Base-by-base conservation (phyloP, 2,797 vertebrate genomes). In the Fistularia tabacaria region DNA sequence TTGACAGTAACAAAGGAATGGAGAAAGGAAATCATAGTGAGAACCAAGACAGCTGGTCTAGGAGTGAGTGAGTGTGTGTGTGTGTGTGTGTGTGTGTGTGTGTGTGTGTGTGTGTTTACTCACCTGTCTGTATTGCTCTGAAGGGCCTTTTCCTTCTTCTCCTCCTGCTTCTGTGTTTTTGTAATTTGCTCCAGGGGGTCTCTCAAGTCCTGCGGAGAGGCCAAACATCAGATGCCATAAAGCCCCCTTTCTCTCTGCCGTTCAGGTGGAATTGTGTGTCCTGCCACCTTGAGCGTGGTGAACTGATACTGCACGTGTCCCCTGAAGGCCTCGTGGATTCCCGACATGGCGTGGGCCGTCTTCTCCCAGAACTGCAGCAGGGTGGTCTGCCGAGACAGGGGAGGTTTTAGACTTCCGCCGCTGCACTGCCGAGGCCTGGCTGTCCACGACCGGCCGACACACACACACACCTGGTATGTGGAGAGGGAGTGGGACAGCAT, bases 401-500 rank as follows among this genome's bases (percentile, higher is more conserved):
- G 15, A 51, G 6, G 7, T 3, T 38, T 12, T 7, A 46, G 6
- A 47, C 36, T 36, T 12, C 14, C 10, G 1, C 1, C 7, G 12
- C 11, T 11, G 15, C 36, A 9, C 14, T 14, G 14, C 40, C 14
- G 6, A 45, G 43, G 25, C 25, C 25, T 5, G 25, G 25, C 25
- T 25, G 25, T 25, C 25, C 25, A 5, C 2, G 25, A 25, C 25
- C 5, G 25, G 2, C 25, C 10, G 12, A 43, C 11, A 41, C 44
- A 10, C n/a, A 84, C 92, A 94, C 52, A 92, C 66, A 0, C 92
- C 97, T 98, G 97, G 78, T 99, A 99, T 1, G 92, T 94, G 63
- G 95, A 95, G 67, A 99, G 80, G 53, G 98, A 92, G 47, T 99
- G 94, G 64, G 97, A 99, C 64, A 99, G 92, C 38, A 99, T 95